Evolutionary conservation across 2,797 vertebrate genomes (phyloP), one percentile per base, ranked within the genome.

Genomic region (Periophthalmus magnuspinnatus): DNA sequence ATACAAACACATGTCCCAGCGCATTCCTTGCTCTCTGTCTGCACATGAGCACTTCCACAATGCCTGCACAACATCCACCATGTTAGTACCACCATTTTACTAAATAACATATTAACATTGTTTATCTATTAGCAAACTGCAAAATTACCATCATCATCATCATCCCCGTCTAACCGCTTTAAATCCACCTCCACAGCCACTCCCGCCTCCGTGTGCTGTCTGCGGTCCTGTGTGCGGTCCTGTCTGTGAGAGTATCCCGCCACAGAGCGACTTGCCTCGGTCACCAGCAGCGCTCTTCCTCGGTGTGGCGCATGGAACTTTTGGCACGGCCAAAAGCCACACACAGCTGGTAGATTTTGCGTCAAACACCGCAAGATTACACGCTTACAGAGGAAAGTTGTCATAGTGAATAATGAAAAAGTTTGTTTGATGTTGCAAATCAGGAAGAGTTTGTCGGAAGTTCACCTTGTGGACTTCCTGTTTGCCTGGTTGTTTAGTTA

Each of bases 1-100:
- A 92, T 73, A 99, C 93, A 80, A 99, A 96, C 78, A 95, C 78
- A 3, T 91, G 93, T 36, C 97, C 97, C 81, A 99, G 86, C 72
- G 97, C 94, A 77, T 99, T 99, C 71, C 92, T 92, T 0, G 94
- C 95, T 24, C 80, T 92, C 33, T 94, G 93, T 78, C 95, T 93
- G 81, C 94, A 94, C 96, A 99, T 95, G 81, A 94, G 52, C 86
- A 99, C 94, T 88, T 98, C 96, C 62, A 92, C 92, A 76, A 98
- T 95, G 75, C 97, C 97, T 98, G 88, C 62, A 56, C 38, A 17
- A 67, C 28, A 68, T 55, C 38, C 38, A 24, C 11, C 11, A 28
- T 13, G 11, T 32, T 28, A 58, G 41, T 14, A 45, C 11, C 13
- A 41, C 3, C 38, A 13, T 41, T 13, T 28, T 13, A 2, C 4